Conservation (phyloP, 1,140 invertebrate species). For the Vanessa atalanta region DNA sequence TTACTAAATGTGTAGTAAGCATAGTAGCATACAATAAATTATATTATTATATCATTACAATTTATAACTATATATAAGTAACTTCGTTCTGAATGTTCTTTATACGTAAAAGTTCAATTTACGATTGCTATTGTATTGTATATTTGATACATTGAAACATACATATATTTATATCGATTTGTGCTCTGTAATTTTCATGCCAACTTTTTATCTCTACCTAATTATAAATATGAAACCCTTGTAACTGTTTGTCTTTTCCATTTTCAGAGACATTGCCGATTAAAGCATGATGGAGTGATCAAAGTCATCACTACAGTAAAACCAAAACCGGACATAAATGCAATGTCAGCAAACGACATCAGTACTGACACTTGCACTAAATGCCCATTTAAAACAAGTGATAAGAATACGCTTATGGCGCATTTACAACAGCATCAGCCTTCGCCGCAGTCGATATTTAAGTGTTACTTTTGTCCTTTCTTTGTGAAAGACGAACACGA, state of each 20-base stretch:
- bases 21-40: no score
- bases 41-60: no score
- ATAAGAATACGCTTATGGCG: constrained; percentile 83
- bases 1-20: no score
- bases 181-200: no score
- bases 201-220: no score
- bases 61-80: no score
- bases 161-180: no score
- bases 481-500: constrained; percentile 83
- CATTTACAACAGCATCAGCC: constrained; percentile 88
- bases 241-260: constrained; percentile 4
- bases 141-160: no score
- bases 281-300: constrained; percentile 87
- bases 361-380: constrained; percentile 82
- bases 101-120: no score
- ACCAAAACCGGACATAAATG: constrained; percentile 58
- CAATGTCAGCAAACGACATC: constrained; percentile 59
- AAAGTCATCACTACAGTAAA: constrained; percentile 82
- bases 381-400: constrained; percentile 88
- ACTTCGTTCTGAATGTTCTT: no score
- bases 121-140: no score
- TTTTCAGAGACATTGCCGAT: constrained; percentile 86
- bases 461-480: constrained; percentile 91
- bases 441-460: constrained; percentile 86
- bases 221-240: neutral